Evolutionary conservation across 2,797 vertebrate genomes (phyloP), one percentile per base, ranked within the genome.

Genomic region (Poeciliopsis infans): DNA sequence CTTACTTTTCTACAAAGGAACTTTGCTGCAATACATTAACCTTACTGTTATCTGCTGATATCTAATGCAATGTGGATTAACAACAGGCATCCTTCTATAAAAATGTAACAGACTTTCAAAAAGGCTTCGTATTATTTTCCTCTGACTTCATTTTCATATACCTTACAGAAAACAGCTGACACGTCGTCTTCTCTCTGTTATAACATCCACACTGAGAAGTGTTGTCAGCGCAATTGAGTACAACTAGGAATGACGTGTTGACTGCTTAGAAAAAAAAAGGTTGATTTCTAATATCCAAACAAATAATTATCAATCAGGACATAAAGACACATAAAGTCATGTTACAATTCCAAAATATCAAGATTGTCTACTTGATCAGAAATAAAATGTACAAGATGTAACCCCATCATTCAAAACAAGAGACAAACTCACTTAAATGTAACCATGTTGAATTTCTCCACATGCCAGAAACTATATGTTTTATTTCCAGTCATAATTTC

Each of bases 401-500:
- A 25, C 66, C 25, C 15, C 5, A 15, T 69, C 36, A 69, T 45
- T 69, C 36, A 61, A 39, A 55, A 16, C 5, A 31, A 36, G 23
- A 71, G 41, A n/a, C 41, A 39, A 41, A 45, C 15, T 5, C 1
- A 57, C 64, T 72, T 43, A 25, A 53, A 55, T 72, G 46, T 61
- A 68, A 64, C 51, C 45, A 43, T 45, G 47, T 28, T 2, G 39
- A 39, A 39, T 75, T 28, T 28, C 0, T 31, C 51, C 45, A 5
- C 61, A 75, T 55, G 23, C 7, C 31, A 64, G 6, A 66, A 43
- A 23, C 51, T 36, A 11, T 64, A 72, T 28, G 4, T 72, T 15
- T 49, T 47, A 71, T 73, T 74, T 82, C 53, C 7, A 25, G 49
- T 75, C n/a, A 51, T 2, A 11, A 41, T 72, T 51, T 25, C 31